phyloP scores from a whole-genome alignment of 2,888 invertebrate genomes.

The Eilema caniola region DNA sequence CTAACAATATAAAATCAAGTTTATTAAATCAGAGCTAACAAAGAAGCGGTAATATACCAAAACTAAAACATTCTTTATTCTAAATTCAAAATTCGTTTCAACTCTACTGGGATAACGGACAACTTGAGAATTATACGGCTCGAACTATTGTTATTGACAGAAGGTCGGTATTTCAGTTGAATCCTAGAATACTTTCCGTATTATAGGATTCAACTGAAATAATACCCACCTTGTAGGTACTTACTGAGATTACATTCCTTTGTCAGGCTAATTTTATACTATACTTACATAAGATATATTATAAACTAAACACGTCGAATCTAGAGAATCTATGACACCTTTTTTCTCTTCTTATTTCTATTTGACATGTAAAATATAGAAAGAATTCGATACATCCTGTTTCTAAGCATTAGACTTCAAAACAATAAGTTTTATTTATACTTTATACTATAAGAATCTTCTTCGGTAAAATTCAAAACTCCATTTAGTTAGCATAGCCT shows the following conservation, averaged over 20 bases:
- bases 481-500: too few relatives aligned
- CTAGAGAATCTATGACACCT: too few relatives aligned
- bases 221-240: conserved; percentile 37
- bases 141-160: conserved; percentile 57
- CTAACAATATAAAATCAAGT: background rate
- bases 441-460: too few relatives aligned
- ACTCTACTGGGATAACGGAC: conserved; percentile 51
- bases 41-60: background rate
- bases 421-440: too few relatives aligned
- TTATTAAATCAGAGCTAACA: background rate
- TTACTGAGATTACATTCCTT: conserved; percentile 40
- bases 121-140: conserved; percentile 58
- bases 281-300: too few relatives aligned
- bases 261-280: conserved; percentile 14
- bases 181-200: conserved; percentile 21
- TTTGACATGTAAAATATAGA: too few relatives aligned
- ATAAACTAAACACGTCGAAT: too few relatives aligned
- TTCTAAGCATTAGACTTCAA: too few relatives aligned
- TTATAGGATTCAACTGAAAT: conserved; percentile 45
- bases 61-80: conserved; percentile 33
- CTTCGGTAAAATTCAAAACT: too few relatives aligned
- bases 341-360: too few relatives aligned
- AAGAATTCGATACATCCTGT: too few relatives aligned
- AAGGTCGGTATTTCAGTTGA: conserved; percentile 18
- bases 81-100: conserved; percentile 34